Evolutionary conservation across 92 coral and sea anemone species (phyloP).

Genomic region (Palythoa grandiflora): DNA sequence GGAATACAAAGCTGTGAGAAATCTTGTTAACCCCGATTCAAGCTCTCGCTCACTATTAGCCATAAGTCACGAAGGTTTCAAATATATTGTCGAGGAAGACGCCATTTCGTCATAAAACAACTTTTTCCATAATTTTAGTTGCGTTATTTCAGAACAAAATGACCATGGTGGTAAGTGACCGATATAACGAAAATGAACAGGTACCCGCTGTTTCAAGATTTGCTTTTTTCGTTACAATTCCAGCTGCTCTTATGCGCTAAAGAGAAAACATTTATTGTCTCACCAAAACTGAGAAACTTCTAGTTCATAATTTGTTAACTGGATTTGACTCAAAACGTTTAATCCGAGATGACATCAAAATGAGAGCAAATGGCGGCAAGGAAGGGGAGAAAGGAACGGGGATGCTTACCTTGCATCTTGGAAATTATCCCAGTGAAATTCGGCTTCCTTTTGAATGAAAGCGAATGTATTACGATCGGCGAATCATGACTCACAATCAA

Average conservation of each 20-base stretch:
- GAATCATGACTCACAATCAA: too few species aligned
- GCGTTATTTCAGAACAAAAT: too few species aligned
- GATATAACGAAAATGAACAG: not conserved
- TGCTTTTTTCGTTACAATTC: not conserved
- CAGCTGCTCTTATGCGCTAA: not conserved
- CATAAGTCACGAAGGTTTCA: conserved; percentile 21
- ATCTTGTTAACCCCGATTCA: conserved; percentile 84
- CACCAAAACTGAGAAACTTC: too few species aligned
- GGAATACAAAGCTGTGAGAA: conserved; percentile 76
- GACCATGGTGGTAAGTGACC: not conserved
- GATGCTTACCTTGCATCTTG: conserved; percentile 76
- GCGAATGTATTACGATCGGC: not conserved
- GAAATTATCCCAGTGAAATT: conserved; percentile 92
- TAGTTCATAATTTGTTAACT: too few species aligned
- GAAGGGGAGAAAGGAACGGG: too few species aligned
- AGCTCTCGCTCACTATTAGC: conserved; percentile 60
- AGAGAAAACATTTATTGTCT: not conserved
- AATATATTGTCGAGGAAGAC: not conserved
- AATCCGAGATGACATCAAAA: too few species aligned
- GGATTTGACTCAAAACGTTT: too few species aligned
- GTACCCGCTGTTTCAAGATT: not conserved
- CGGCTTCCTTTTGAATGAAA: conserved; percentile 72
- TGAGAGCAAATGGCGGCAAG: too few species aligned
- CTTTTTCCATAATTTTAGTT: not conserved
- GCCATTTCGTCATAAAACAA: not conserved